These are phyloP conservation scores for Turdus rufiventris DNA, from an alignment of 2,113 vertebrate genomes.

Conservation along the genomic window DNA sequence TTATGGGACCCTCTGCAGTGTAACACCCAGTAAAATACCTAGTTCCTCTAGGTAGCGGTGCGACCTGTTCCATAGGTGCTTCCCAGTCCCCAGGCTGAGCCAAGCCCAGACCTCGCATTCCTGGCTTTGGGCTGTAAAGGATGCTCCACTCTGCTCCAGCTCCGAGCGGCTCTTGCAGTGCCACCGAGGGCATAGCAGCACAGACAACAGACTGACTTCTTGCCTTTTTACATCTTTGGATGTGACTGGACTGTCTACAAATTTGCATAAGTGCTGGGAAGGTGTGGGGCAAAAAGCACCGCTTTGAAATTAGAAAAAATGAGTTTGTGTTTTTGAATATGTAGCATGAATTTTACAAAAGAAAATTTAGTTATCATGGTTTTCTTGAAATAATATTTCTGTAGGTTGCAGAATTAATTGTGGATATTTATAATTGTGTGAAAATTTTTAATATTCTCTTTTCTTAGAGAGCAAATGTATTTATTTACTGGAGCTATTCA, in stretches of 20 bases:
- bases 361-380: not conserved
- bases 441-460: not conserved
- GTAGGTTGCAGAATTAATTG: not conserved
- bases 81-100: fast-evolving
- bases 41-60: not conserved
- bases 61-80: not conserved
- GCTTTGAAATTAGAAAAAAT: not conserved
- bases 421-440: not conserved
- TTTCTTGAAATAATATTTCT: not conserved
- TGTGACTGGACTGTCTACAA: not conserved
- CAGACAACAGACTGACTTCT: not conserved
- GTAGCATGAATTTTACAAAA: not conserved
- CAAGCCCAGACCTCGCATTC: not conserved
- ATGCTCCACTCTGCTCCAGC: fast-evolving
- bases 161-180: fast-evolving
- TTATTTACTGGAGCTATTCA: not conserved
- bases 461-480: not conserved
- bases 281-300: not conserved
- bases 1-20: fast-evolving
- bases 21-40: not conserved
- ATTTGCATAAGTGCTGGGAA: not conserved
- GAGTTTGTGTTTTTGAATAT: not conserved
- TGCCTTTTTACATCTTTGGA: not conserved
- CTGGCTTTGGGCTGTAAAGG: not conserved
- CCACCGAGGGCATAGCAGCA: fast-evolving